phyloP scores from a whole-genome alignment of 1,140 invertebrate genomes.

The Armadillidium nasatum region DNA sequence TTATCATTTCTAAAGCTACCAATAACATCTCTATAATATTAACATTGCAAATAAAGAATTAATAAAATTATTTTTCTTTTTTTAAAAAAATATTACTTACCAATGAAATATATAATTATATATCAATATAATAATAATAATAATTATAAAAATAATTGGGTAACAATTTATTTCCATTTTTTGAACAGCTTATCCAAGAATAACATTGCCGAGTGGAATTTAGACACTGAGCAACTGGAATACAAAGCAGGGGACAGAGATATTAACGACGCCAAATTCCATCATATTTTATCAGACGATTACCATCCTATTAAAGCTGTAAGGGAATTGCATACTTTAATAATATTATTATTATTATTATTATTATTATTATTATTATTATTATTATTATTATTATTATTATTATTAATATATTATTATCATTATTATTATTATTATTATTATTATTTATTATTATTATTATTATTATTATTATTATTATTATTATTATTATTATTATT shows the following conservation, averaged over 20 bases:
- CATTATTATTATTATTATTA: background rate
- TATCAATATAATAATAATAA: too few relatives aligned
- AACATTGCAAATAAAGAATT: too few relatives aligned
- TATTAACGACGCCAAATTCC: conserved; percentile 83
- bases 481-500: background rate
- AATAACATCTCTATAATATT: too few relatives aligned
- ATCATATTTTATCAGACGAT: conserved; percentile 85
- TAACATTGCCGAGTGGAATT: conserved; percentile 33
- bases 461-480: conserved; percentile 3
- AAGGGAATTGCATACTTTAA: too few relatives aligned
- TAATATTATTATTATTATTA: too few relatives aligned
- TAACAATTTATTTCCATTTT: conserved; percentile 43
- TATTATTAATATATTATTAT: background rate
- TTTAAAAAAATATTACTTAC: too few relatives aligned
- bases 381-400: background rate
- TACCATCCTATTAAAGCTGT: conserved; percentile 83
- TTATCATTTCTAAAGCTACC: too few relatives aligned
- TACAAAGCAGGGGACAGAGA: conserved; percentile 88
- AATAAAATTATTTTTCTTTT: too few relatives aligned
- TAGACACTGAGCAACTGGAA: conserved; percentile 83
- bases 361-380: background rate
- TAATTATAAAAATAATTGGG: too few relatives aligned
- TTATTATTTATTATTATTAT: conserved; percentile 5
- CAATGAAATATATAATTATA: too few relatives aligned
- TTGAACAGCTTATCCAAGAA: conserved; percentile 1